These are phyloP conservation scores for Achroia grisella DNA, from an alignment of 1,140 invertebrate species.

Conservation along the genomic window DNA sequence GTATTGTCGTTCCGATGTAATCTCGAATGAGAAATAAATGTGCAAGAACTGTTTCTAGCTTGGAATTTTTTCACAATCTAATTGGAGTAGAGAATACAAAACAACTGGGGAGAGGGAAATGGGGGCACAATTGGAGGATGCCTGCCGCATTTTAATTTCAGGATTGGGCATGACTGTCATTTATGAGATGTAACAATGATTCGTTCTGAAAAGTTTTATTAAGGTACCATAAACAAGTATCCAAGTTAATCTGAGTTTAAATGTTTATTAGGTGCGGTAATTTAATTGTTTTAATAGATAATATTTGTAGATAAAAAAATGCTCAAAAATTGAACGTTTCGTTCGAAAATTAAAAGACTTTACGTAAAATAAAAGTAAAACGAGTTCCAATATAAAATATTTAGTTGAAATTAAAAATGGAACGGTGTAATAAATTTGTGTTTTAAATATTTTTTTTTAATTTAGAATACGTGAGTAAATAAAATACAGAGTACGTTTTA, in stretches of 20 bases:
- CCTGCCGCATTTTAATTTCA: conserved; percentile 32
- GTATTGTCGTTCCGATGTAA: conserved; percentile 6
- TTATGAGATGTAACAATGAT: conserved; percentile 9
- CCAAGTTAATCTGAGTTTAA: neutral
- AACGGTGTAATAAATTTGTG: neutral
- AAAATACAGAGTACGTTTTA: neutral
- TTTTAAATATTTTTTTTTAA: too few relatives aligned
- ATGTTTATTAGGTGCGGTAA: too few relatives aligned
- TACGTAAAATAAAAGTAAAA: neutral
- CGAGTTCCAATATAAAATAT: too few relatives aligned
- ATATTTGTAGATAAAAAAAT: neutral
- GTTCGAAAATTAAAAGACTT: conserved; percentile 5
- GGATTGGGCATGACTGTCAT: conserved; percentile 14
- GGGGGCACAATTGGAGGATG: conserved; percentile 20
- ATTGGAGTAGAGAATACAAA: conserved; percentile 29
- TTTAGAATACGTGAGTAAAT: too few relatives aligned
- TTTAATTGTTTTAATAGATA: neutral
- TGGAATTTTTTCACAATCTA: conserved; percentile 14
- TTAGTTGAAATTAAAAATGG: conserved; percentile 1
- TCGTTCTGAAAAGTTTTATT: neutral
- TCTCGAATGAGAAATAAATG: conserved; percentile 10
- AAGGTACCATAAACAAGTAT: neutral
- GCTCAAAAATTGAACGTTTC: neutral
- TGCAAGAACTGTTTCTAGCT: conserved; percentile 10
- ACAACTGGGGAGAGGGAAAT: conserved; percentile 14